These are phyloP conservation scores for Ditylenchus dipsaci DNA, from an alignment of 1,140 invertebrate species.

Conservation along the genomic window DNA sequence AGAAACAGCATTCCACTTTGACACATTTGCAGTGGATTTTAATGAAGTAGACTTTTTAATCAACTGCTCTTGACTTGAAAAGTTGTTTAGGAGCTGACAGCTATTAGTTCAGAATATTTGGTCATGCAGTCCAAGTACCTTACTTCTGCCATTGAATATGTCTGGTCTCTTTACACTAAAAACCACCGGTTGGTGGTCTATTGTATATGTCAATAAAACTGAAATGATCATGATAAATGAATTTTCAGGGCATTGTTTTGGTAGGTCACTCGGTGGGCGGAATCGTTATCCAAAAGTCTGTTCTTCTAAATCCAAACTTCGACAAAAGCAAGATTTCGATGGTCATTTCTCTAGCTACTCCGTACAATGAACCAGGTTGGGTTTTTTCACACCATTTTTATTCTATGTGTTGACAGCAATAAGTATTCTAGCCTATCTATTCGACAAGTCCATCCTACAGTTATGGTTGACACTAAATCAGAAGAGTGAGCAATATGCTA, in stretches of 20 bases:
- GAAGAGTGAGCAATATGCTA: constrained; percentile 4
- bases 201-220: too few species aligned
- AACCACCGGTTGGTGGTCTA: neutral
- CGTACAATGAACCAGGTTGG: constrained; percentile 40
- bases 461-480: constrained; percentile 33
- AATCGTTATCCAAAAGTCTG: constrained; percentile 30
- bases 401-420: constrained; percentile 5
- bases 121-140: constrained; percentile 33
- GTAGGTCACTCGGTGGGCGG: constrained; percentile 48
- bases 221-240: too few species aligned
- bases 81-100: constrained; percentile 40
- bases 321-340: constrained; percentile 17
- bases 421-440: constrained; percentile 23
- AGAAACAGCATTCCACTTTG: constrained; percentile 39
- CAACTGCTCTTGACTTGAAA: neutral
- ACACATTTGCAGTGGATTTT: constrained; percentile 45
- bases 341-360: constrained; percentile 37
- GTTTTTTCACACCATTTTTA: neutral
- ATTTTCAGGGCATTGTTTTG: too few species aligned
- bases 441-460: constrained; percentile 31
- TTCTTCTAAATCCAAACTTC: neutral
- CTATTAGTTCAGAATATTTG: constrained; percentile 35
- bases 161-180: constrained; percentile 30
- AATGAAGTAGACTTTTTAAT: constrained; percentile 38
- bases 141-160: constrained; percentile 17